Percentiles rank a stretch among this genome's conserved stretches.
Conservation (phyloP, 64 coral and sea anemone species). For the Montipora foliosa region DNA sequence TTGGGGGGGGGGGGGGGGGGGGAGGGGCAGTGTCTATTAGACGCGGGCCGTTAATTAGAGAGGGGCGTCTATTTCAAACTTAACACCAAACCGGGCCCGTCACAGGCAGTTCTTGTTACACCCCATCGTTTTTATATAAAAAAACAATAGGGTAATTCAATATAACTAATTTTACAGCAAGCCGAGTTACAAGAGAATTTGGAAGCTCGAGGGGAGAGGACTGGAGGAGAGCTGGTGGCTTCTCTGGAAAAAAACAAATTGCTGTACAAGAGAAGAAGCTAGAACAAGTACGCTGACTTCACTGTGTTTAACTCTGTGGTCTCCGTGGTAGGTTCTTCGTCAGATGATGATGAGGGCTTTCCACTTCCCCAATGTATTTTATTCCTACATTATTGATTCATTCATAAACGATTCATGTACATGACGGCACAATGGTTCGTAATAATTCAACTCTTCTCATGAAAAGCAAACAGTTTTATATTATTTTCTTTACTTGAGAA, state of each 20-base stretch:
- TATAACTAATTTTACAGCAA: conserved; percentile 63
- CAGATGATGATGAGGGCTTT: neutral
- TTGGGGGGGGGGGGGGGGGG: no score
- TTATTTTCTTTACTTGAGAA: no score
- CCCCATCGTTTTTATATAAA: neutral
- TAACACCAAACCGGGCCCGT: no score
- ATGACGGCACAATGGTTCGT: no score
- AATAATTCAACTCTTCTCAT: no score
- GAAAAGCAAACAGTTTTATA: no score
- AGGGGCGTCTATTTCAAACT: no score
- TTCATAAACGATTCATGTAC: no score
- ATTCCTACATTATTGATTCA: neutral
- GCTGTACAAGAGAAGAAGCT: conserved; percentile 95
- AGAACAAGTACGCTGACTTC: neutral
- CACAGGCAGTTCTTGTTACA: no score
- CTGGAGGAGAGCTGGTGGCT: conserved; percentile 85
- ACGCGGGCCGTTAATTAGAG: no score
- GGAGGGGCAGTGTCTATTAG: no score
- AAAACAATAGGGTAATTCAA: no score
- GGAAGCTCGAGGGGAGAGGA: conserved; percentile 85
- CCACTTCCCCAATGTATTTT: neutral
- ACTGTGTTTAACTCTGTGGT: neutral
- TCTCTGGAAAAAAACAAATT: conserved; percentile 98
- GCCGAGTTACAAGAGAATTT: conserved; percentile 93
- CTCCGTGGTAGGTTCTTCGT: neutral